phyloP scores from a whole-genome alignment of 1,140 invertebrate species.

The Hetaerina americana region DNA sequence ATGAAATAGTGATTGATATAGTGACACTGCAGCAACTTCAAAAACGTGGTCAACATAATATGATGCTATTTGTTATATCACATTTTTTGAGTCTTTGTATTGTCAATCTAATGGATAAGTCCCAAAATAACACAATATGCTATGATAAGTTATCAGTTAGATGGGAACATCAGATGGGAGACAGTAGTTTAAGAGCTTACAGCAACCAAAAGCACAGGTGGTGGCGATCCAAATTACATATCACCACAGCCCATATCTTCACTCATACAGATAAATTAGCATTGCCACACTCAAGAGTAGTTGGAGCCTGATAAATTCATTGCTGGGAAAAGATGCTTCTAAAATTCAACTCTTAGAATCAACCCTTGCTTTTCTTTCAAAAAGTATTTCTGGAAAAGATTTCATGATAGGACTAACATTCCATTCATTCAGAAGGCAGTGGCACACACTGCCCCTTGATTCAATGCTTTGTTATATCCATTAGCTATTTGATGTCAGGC shows the following conservation, averaged over 20 bases:
- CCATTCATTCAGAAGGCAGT: neutral
- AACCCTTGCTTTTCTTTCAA: neutral
- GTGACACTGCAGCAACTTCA: neutral
- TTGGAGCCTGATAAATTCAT: neutral
- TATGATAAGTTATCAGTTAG: neutral
- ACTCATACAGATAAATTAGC: neutral
- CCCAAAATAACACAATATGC: neutral
- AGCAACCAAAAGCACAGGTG: neutral
- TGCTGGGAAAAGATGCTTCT: too few relatives aligned
- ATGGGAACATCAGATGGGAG: neutral
- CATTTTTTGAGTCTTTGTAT: neutral
- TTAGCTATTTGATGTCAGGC: neutral
- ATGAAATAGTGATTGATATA: constrained; percentile 2
- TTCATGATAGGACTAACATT: neutral
- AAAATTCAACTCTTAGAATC: neutral
- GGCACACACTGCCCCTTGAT: too few relatives aligned
- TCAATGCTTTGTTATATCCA: constrained; percentile 1
- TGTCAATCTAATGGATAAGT: neutral
- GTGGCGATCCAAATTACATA: neutral
- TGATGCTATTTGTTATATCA: constrained; percentile 1
- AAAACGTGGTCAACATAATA: constrained; percentile 3
- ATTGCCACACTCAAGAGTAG: neutral
- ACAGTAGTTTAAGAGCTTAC: neutral
- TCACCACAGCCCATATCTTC: neutral
- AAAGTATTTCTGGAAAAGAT: neutral